Conservation (phyloP, 2,888 invertebrate species). For the Phalera bucephala region DNA sequence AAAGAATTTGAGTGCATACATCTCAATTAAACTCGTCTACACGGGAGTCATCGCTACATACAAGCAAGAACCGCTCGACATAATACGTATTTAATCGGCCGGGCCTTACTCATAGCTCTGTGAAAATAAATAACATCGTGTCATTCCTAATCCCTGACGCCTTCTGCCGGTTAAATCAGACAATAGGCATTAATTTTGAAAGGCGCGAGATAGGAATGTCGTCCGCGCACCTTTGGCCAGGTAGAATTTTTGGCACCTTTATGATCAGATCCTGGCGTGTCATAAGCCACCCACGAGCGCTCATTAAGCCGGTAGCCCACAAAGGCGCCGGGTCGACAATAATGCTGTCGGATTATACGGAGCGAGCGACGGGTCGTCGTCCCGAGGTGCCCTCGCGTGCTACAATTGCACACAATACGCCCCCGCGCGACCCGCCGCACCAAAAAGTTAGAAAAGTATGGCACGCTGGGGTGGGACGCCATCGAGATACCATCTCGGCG, state of each 20-base stretch:
- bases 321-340: slow-evolving; percentile 75
- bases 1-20: slow-evolving; percentile 78
- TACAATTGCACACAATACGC: slow-evolving; percentile 77
- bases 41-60: slow-evolving; percentile 45
- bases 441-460: slow-evolving; percentile 81
- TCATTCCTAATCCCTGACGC: slow-evolving; percentile 51
- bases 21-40: slow-evolving; percentile 70
- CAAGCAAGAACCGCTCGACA: slow-evolving; percentile 27
- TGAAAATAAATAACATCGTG: slow-evolving; percentile 35
- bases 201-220: slow-evolving; percentile 74
- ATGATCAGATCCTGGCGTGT: slow-evolving; percentile 79
- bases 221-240: slow-evolving; percentile 64
- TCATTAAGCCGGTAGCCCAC: slow-evolving; percentile 79
- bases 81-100: slow-evolving; percentile 14
- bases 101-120: slow-evolving; percentile 19
- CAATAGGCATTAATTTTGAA: slow-evolving; percentile 79
- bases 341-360: slow-evolving; percentile 76
- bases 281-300: slow-evolving; percentile 79
- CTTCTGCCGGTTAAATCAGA: slow-evolving; percentile 48
- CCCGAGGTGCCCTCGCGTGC: slow-evolving; percentile 75
- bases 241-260: slow-evolving; percentile 81
- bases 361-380: slow-evolving; percentile 64
- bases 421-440: slow-evolving; percentile 66
- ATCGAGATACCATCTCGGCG: slow-evolving; percentile 67
- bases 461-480: slow-evolving; percentile 33